Evolutionary conservation across 2,888 invertebrate genomes (phyloP), one percentile per base, ranked within the genome.

Genomic region (Scelioninae gen. 1): DNA sequence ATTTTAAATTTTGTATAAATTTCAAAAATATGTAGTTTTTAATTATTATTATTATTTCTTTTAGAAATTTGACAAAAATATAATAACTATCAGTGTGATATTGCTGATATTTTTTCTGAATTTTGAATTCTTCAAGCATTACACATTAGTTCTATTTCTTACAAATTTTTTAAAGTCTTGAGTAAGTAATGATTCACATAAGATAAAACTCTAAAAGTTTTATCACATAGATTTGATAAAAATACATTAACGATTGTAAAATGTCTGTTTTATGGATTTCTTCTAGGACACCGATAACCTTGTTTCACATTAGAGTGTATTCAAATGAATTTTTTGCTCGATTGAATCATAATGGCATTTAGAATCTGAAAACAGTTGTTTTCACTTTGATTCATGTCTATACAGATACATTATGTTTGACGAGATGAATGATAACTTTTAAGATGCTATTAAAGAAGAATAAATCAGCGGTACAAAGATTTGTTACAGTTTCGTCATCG

Each of bases 401-500:
- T n/a, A n/a, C 31, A 45, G 56, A 58, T 69, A 45, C 60, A 60
- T 51, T 56, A 56, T 43, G 32, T 58, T 29, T 34, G 60, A 60
- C 71, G 71, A 60, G 38, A 60, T 49, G 58, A 38, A 49, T 45
- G 49, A 71, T 58, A 71, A 71, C 55, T 68, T 29, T 68, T 43
- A 58, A 62, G 31, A 53, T 32, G 62, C 60, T 51, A 62, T 72
- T 53, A 62, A 38, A 72, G 13, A n/a, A n/a, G 43, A 58, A 62
- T 72, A 72, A 72, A 53, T 49, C 51, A 32, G 15, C 23, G 32
- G 16, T 47, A 56, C 23, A 56, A 32, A 15, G 49, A 51, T 71
- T 51, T 58, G 60, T 60, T 60, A 71, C 60, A 71, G 13, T 51
- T 71, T 60, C 49, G 29, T 49, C 71, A 60, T 45, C 38, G 15